A percentile compares a stretch with the other conserved stretches of the same genome.
phyloP scores from a whole-genome alignment of 2,113 vertebrate genomes.

The Labeo catla region DNA sequence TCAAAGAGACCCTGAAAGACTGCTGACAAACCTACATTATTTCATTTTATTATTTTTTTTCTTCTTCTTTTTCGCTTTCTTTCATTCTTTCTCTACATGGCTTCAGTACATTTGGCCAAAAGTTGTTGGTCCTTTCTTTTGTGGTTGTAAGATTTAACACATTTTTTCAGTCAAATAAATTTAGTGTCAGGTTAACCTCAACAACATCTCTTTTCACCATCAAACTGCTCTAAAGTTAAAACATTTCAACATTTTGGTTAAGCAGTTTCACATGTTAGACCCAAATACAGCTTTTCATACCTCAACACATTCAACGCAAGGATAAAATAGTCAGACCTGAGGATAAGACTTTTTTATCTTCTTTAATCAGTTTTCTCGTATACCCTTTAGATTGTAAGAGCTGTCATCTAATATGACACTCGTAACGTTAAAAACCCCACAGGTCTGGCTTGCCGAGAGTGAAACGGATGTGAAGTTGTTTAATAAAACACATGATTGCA shows the following conservation, averaged over 20 bases:
- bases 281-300: constrained; percentile 21
- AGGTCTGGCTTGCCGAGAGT: constrained; percentile 72
- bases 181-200: not conserved
- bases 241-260: not conserved
- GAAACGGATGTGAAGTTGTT: constrained; percentile 76
- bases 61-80: not conserved
- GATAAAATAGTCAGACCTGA: constrained; percentile 58
- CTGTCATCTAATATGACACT: constrained; percentile 76
- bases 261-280: not conserved
- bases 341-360: constrained; percentile 62
- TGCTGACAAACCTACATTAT: constrained; percentile 56
- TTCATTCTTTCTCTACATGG: not conserved
- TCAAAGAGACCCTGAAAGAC: constrained; percentile 59
- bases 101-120: not conserved
- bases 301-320: not conserved
- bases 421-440: constrained; percentile 71
- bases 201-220: not conserved
- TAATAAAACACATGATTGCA: constrained; percentile 72
- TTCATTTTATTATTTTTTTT: not conserved
- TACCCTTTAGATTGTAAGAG: constrained; percentile 75
- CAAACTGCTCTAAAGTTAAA: constrained; percentile 11
- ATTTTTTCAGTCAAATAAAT: not conserved
- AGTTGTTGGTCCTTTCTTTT: not conserved
- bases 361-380: constrained; percentile 72
- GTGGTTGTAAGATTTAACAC: not conserved